Evolutionary conservation across 2,888 invertebrate genomes (phyloP).

Genomic region (Lamellibrachia satsuma): DNA sequence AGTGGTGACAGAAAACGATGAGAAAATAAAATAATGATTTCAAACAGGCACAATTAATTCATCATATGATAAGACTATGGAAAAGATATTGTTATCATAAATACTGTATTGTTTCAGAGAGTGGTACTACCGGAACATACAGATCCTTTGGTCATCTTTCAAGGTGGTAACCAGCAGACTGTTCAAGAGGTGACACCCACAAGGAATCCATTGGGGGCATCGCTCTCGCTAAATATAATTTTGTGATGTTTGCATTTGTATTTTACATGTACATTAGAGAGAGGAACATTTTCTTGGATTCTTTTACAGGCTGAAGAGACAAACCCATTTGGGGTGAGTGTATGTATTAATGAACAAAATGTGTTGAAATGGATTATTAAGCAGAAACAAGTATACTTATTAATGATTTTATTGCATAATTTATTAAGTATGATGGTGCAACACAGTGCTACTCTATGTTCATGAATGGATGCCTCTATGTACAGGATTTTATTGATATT

Average conservation of each 20-base stretch:
- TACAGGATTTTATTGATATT: not conserved
- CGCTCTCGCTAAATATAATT: not conserved
- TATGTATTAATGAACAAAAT: not conserved
- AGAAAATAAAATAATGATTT: not conserved
- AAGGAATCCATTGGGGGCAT: not conserved
- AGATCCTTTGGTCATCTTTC: slow-evolving; percentile 66
- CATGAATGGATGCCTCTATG: not conserved
- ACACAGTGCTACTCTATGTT: not conserved
- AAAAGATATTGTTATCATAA: slow-evolving; percentile 18
- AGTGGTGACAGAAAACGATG: not conserved
- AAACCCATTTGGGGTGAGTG: not conserved
- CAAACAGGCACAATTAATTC: not conserved
- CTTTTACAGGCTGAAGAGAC: not conserved
- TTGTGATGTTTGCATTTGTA: not conserved
- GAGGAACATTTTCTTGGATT: not conserved
- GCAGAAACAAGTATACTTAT: not conserved
- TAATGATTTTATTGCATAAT: not conserved
- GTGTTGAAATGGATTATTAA: not conserved
- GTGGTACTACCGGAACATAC: slow-evolving; percentile 84
- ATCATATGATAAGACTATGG: not conserved
- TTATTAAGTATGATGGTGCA: not conserved
- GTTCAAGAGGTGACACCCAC: slow-evolving; percentile 23
- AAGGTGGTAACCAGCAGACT: slow-evolving; percentile 45
- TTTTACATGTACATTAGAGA: not conserved
- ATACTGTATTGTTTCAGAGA: slow-evolving; percentile 66